Base-by-base conservation (phyloP, 2,113 vertebrate species). In the Vicugna pacos region DNA sequence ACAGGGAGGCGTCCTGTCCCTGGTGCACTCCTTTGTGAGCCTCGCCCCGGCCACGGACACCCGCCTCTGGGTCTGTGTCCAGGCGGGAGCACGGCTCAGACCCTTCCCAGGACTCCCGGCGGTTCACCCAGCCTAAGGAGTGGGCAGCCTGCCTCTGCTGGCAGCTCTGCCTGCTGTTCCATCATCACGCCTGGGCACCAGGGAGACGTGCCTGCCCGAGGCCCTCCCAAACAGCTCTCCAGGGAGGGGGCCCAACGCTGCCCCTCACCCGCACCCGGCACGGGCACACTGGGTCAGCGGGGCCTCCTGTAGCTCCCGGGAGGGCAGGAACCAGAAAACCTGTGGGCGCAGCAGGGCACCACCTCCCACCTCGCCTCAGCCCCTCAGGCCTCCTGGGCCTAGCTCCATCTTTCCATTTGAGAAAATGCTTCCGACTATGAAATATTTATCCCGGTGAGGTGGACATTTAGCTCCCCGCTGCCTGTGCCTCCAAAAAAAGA, bases 401-500 rank as follows among this genome's bases (percentile, higher is more conserved):
- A 11, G 76, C 26, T 93, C 94, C 86, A 86, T 46, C 50, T 93
- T 95, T 94, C 84, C 86, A 28, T 54, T 93, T 88, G 62, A 95
- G 80, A 96, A 94, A 97, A 60, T 54, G 81, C 80, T 94, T 84
- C 67, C 50, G n/a, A 90, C 79, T 79, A 93, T 94, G 94, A 96
- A 94, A 96, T 83, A 97, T 96, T 96, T 58, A 96, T 60, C 85
- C 92, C 20, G n/a, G 50, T 10, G 3, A 87, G 24, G 64, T 26
- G 6, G 64, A 19, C 24, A 72, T 64, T 16, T 77, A 96, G 85
- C 88, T 87, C 58, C 93, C 0, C 0, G 48, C n/a, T 1, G 24
- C 28, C 73, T 35, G 32, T 1, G 60, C 92, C 56, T 92, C 96
- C 72, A 48, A 93, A 84, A 92, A 70, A 42, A 82, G 67, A 62